Evolutionary conservation across 2,888 invertebrate genomes (phyloP).

Genomic region (Meiosimyza decipiens): DNA sequence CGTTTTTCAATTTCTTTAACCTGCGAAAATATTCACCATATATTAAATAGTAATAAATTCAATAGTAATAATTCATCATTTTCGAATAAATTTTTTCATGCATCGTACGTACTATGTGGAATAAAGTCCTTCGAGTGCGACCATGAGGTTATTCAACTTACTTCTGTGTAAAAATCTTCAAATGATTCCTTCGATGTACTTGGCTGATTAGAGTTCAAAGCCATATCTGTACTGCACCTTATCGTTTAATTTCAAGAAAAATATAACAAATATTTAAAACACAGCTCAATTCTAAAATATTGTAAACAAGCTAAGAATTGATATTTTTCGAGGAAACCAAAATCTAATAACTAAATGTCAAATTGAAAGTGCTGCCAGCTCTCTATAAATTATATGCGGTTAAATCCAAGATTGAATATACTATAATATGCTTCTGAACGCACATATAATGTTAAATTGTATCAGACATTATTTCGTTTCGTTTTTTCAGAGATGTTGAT

Average conservation of each 20-base stretch:
- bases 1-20: slow-evolving; percentile 98
- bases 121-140: slow-evolving; percentile 37
- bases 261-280: not conserved
- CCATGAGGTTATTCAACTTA: slow-evolving; percentile 65
- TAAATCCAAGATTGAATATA: too few relatives aligned
- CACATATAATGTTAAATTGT: too few relatives aligned
- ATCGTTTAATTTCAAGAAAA: slow-evolving; percentile 5
- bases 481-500: too few relatives aligned
- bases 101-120: slow-evolving; percentile 33
- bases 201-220: slow-evolving; percentile 55
- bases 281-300: slow-evolving; percentile 3
- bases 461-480: too few relatives aligned
- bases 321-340: slow-evolving; percentile 3
- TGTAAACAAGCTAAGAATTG: not conserved
- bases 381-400: too few relatives aligned
- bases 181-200: slow-evolving; percentile 75
- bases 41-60: slow-evolving; percentile 10
- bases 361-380: slow-evolving; percentile 4
- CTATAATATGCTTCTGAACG: too few relatives aligned
- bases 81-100: too few relatives aligned
- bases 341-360: not conserved
- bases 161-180: slow-evolving; percentile 86
- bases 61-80: too few relatives aligned
- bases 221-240: slow-evolving; percentile 44
- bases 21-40: slow-evolving; percentile 69